Evolutionary conservation across 2,113 vertebrate species (phyloP).

Genomic region (Ceyx melanurus): DNA sequence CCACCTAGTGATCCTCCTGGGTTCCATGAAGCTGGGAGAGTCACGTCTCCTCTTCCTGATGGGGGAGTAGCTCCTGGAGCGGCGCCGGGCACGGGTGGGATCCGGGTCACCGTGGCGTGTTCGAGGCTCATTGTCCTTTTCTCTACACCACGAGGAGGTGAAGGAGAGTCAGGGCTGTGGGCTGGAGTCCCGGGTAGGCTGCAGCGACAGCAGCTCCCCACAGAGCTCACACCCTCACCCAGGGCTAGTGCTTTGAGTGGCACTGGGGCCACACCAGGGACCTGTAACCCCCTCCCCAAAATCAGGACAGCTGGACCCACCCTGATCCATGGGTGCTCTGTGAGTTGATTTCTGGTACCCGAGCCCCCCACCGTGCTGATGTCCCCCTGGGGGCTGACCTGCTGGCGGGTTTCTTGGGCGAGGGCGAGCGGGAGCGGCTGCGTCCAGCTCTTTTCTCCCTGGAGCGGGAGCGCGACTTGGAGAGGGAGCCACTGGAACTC

Average conservation of each 20-base stretch:
- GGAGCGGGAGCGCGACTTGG: constrained; percentile 84
- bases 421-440: constrained; percentile 72
- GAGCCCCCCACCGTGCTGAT: rapidly evolving
- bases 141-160: constrained; percentile 69
- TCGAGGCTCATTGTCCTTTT: constrained; percentile 85
- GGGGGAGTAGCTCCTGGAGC: constrained; percentile 96
- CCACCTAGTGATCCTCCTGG: constrained; percentile 96
- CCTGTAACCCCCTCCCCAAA: background rate
- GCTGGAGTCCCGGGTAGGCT: background rate
- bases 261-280: background rate
- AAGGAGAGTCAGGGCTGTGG: background rate
- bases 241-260: background rate
- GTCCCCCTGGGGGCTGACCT: constrained; percentile 58
- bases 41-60: constrained; percentile 95
- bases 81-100: constrained; percentile 83
- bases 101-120: constrained; percentile 87
- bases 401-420: constrained; percentile 76
- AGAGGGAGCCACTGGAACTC: constrained; percentile 87
- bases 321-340: rapidly evolving
- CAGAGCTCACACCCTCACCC: rapidly evolving
- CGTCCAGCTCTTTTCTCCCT: constrained; percentile 75
- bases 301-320: background rate
- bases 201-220: background rate
- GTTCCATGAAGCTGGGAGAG: constrained; percentile 98
- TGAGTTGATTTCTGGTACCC: background rate